Conservation (phyloP, 2,797 vertebrate species). For the Danionella dracula region DNA sequence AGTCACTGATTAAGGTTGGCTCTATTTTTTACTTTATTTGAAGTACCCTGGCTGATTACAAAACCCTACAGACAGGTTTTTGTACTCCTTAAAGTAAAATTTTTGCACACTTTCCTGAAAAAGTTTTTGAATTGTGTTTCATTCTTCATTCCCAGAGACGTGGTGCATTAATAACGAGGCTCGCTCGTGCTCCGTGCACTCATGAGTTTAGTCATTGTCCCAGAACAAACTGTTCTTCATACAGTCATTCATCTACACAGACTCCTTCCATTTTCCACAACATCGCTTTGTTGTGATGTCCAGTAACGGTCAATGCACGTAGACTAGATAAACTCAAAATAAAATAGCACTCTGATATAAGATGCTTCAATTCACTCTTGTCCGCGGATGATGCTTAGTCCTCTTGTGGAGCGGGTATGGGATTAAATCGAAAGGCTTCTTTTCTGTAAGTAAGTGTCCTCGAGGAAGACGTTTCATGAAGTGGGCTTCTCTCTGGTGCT, state of each 20-base stretch:
- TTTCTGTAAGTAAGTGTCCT: slow-evolving; percentile 88
- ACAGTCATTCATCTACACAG: not conserved
- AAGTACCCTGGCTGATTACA: no score
- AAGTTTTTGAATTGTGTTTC: not conserved
- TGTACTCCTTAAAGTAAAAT: not conserved
- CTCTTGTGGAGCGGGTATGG: slow-evolving; percentile 88
- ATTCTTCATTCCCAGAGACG: slow-evolving; percentile 32
- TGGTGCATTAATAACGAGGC: slow-evolving; percentile 1
- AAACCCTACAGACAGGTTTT: not conserved
- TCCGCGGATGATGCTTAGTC: slow-evolving; percentile 77
- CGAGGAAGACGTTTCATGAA: slow-evolving; percentile 97
- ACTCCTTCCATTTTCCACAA: not conserved
- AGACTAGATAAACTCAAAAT: slow-evolving; percentile 26
- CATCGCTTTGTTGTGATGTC: not conserved
- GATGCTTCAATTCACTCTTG: slow-evolving; percentile 59
- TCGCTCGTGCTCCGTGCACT: not conserved
- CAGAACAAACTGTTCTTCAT: not conserved
- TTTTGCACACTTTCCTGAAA: not conserved
- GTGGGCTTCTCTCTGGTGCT: slow-evolving; percentile 97
- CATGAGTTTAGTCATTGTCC: slow-evolving; percentile 13
- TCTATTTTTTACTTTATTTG: no score
- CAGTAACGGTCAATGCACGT: slow-evolving; percentile 7
- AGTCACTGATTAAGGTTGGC: no score
- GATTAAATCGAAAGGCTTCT: slow-evolving; percentile 90
- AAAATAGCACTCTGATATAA: slow-evolving; percentile 14